Percentiles rank a stretch among this genome's conserved stretches.
Conservation (phyloP, 2,113 vertebrate genomes). For the Merops nubicus region DNA sequence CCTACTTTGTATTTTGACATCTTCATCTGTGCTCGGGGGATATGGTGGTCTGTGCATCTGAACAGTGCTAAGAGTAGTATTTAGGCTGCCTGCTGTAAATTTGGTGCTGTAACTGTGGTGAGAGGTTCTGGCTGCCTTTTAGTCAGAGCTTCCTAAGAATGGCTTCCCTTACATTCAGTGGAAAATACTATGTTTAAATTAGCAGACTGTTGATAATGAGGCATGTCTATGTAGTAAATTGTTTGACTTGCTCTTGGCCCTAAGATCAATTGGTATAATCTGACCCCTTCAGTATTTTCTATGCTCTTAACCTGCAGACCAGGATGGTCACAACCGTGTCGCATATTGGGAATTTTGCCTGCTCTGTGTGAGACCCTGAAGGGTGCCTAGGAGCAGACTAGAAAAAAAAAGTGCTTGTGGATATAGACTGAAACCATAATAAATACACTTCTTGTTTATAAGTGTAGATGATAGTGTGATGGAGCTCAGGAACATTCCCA, state of each 20-base stretch:
- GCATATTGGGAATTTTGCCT: background rate
- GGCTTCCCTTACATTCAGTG: background rate
- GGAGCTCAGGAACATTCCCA: background rate
- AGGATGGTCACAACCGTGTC: background rate
- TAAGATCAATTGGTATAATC: background rate
- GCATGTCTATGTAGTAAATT: background rate
- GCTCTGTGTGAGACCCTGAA: background rate
- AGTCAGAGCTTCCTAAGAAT: background rate
- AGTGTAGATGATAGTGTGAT: background rate
- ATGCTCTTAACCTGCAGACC: background rate
- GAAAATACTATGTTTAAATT: background rate
- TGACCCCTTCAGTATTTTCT: background rate
- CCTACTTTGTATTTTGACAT: background rate
- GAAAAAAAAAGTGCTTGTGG: background rate
- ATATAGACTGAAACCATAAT: background rate
- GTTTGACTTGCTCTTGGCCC: background rate
- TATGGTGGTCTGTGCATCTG: background rate
- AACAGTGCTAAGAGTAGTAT: background rate
- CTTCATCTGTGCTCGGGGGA: accelerated
- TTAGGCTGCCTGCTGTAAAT: background rate
- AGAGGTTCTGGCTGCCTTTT: background rate
- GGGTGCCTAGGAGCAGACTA: background rate
- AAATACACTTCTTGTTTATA: background rate
- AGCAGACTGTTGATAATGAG: background rate
- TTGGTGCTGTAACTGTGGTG: background rate